phyloP scores from a whole-genome alignment of 2,797 vertebrate species.

The Poecilia picta region DNA sequence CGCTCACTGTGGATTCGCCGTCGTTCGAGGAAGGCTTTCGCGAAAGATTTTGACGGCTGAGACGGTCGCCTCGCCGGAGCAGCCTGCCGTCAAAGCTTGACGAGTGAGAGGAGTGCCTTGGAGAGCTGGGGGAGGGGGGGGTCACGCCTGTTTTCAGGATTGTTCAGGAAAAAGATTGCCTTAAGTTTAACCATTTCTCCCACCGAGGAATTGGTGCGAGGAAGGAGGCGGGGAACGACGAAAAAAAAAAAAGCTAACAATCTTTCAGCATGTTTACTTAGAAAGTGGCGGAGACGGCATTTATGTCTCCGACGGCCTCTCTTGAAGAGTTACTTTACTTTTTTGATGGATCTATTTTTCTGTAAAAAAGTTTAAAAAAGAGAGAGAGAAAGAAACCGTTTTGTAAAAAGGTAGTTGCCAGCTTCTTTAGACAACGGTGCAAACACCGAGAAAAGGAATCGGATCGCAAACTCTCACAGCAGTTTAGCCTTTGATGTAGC shows the following conservation, averaged over 20 bases:
- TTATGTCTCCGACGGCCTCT: conserved; percentile 70
- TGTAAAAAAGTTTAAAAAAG: conserved; percentile 55
- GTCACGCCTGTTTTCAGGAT: conserved; percentile 75
- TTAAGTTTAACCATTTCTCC: conserved; percentile 69
- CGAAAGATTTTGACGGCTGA: conserved; percentile 49
- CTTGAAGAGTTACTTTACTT: conserved; percentile 76
- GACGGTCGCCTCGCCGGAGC: conserved; percentile 52
- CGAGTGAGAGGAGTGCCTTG: conserved; percentile 80
- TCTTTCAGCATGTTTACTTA: conserved; percentile 83
- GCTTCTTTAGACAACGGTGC: conserved; percentile 62
- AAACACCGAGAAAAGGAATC: conserved; percentile 50
- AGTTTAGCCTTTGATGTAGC: conserved; percentile 78
- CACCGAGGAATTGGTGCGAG: conserved; percentile 24
- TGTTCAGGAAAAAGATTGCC: conserved; percentile 80
- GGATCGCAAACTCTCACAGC: conserved; percentile 37
- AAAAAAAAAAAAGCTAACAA: conserved; percentile 60
- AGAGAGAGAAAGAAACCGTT: conserved; percentile 34
- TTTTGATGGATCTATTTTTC: conserved; percentile 81
- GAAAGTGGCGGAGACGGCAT: conserved; percentile 64
- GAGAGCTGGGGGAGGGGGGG: conserved; percentile 26
- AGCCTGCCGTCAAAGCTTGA: conserved; percentile 55
- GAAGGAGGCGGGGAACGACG: conserved; percentile 11
- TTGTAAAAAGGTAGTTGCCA: conserved; percentile 76
- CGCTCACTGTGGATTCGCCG: conserved; percentile 75
- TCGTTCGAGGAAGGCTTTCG: conserved; percentile 47